Evolutionary conservation across 2,888 invertebrate species (phyloP), one percentile per base, ranked within the genome.

Genomic region (Drosophila rellima): DNA sequence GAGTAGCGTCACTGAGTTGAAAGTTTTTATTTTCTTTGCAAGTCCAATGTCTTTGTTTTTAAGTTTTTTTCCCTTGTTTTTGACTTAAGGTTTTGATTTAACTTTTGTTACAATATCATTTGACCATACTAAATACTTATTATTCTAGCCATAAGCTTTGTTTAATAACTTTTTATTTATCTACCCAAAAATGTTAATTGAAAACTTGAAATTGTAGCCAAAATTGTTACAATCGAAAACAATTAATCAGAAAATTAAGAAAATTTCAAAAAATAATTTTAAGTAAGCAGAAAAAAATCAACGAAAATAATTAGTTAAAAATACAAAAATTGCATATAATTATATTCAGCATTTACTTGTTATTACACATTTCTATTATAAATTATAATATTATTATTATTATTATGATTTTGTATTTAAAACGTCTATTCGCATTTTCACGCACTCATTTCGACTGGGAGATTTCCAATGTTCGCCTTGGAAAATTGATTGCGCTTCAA

Each of bases 301-400:
- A 20, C 37, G 52, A 70, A 62, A 42, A 70, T 70, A 74, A 80
- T 74, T 56, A 69, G 72, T 70, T 62, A 75, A 72, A 68, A 75
- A 20, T 70, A 85, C 78, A 88, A 89, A 90, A 90, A 90, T 83
- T 90, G 89, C 89, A 90, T 90, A 82, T 82, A 71, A 71, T 80
- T 88, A 82, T 90, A 90, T 87, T 90, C 89, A 90, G 87, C 90
- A 90, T 90, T 82, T 83, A 73, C 70, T 86, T 80, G 82, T 85
- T 87, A 45, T 59, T 64, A 67, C 68, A 73, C 67, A 59, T 55
- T 57, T 59, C 63, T 47, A 66, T 69, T 55, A 48, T 54, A 6
- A 17, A 45, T 42, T 45, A 29, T 55, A 52, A 35, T 39, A 15
- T 63, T 39, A 55, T 67, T 55, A 48, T 60, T 67, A 15, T 50